These are phyloP conservation scores for Orthonychiurus folsomi DNA, from an alignment of 2,888 invertebrate genomes.

Conservation along the genomic window DNA sequence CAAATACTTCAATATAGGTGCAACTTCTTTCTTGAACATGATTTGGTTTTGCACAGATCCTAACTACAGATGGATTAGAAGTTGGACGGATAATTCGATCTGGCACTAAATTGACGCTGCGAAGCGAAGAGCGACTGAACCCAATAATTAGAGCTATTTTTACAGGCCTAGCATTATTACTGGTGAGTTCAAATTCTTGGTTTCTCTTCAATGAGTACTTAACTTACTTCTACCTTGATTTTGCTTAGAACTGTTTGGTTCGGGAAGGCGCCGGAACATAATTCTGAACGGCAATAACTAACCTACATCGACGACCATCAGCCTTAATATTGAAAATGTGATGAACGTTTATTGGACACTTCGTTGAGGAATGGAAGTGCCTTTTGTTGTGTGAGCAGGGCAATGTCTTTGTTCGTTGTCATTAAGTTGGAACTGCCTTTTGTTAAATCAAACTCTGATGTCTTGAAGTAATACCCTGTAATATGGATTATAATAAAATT, in stretches of 20 bases:
- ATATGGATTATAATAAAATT: too few relatives aligned
- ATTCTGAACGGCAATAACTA: too few relatives aligned
- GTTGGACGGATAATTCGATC: neutral
- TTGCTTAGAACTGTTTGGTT: neutral
- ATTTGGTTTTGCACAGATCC: constrained; percentile 1
- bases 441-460: too few relatives aligned
- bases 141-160: constrained; percentile 1
- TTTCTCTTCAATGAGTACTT: neutral
- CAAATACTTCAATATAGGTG: neutral
- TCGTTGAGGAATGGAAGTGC: too few relatives aligned
- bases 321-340: too few relatives aligned
- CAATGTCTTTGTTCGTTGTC: too few relatives aligned
- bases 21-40: neutral
- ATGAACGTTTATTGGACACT: too few relatives aligned
- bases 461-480: too few relatives aligned
- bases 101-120: neutral
- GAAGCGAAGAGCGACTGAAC: neutral
- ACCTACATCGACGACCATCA: too few relatives aligned
- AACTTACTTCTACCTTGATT: neutral
- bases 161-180: neutral
- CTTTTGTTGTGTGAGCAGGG: too few relatives aligned
- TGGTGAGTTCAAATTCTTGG: constrained; percentile 2
- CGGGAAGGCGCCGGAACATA: neutral
- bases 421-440: too few relatives aligned
- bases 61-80: neutral